phyloP scores from a whole-genome alignment of 2,113 vertebrate genomes.

The Callithrix jacchus region DNA sequence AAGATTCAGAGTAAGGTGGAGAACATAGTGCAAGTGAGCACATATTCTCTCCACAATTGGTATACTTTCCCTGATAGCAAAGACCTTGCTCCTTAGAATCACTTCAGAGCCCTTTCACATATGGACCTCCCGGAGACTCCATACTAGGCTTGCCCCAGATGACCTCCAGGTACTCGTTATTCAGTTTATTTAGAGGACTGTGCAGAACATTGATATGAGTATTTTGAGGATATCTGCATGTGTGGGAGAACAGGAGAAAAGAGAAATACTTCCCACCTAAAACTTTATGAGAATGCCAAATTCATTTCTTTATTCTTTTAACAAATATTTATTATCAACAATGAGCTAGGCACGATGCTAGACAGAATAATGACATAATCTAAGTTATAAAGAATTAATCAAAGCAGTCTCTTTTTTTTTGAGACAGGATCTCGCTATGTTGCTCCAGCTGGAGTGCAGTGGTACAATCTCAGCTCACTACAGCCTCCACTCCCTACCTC shows the following conservation, averaged over 20 bases:
- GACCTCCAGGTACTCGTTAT: background rate
- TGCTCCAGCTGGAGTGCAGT: too few species aligned
- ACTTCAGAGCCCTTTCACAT: background rate
- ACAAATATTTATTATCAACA: background rate
- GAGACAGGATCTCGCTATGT: too few species aligned
- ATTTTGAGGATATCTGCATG: background rate
- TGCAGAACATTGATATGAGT: background rate
- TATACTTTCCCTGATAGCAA: background rate
- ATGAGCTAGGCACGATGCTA: background rate
- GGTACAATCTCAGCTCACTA: too few species aligned
- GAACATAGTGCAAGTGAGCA: background rate
- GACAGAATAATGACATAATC: background rate
- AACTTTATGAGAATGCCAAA: background rate
- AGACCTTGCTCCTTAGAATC: constrained; percentile 19
- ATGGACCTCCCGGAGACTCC: background rate
- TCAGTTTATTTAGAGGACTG: constrained; percentile 17
- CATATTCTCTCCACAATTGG: background rate
- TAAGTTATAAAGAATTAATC: constrained; percentile 26
- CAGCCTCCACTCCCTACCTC: too few species aligned
- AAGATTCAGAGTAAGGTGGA: background rate
- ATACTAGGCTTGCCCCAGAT: background rate
- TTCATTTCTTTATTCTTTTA: constrained; percentile 41
- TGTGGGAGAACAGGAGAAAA: background rate
- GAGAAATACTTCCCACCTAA: background rate
- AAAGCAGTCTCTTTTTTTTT: background rate